Evolutionary conservation across 2,797 vertebrate species (phyloP), one percentile per base, ranked within the genome.

Genomic region (Aulostomus chinensis): DNA sequence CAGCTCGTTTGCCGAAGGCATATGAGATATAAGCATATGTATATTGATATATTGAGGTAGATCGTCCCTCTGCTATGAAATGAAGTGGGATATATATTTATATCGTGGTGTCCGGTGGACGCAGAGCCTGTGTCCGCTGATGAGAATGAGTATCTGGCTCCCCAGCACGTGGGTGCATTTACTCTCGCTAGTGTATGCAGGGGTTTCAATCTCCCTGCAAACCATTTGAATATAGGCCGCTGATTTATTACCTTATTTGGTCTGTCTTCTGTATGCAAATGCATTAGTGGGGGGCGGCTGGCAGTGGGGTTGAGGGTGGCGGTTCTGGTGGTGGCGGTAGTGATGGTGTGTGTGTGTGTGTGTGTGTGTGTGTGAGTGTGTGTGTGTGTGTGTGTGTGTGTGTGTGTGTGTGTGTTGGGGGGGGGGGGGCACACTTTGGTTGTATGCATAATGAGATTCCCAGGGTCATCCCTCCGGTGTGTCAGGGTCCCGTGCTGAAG

Each of bases 161-260:
- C 45, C 2, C 68, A 64, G 72, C 69, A 57, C 67, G 76, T 56
- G 78, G 69, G 72, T 89, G 88, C 88, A 91, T 88, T 86, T 86
- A 86, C 80, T 90, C 65, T 64, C 61, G 74, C 75, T 77, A 78
- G 83, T 79, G 75, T 76, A 80, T 73, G 79, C 73, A 68, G 80
- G 79, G 84, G 81, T 84, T 88, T 89, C 86, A 88, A 83, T 86
- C 81, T 86, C 82, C 83, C 75, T 76, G 80, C 82, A 84, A 89
- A 89, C 83, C 89, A 91, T 91, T 91, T 92, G 88, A 90, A 92
- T 91, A 90, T 87, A 85, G 86, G 85, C 73, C 54, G 62, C 88
- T 92, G 90, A 92, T 92, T 92, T 92, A 92, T 92, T 89, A 88
- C 89, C 88, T 91, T 92, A 90, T 92, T 92, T 91, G 91, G 88